Conservation (phyloP, 2,888 invertebrate species). For the Andrena trimmerana region DNA sequence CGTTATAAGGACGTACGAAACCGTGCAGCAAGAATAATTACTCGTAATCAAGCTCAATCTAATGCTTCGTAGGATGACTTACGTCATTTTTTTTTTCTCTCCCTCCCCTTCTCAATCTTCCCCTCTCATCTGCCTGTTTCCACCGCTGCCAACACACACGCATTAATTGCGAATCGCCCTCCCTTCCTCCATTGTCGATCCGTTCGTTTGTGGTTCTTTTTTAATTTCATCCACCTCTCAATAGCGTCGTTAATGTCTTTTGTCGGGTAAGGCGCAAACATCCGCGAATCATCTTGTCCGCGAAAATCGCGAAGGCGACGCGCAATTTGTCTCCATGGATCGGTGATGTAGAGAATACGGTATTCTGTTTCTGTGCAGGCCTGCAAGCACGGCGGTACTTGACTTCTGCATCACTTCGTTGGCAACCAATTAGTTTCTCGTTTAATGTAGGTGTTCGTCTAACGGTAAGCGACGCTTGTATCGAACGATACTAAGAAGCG, state of each 20-base stretch:
- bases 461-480: background rate
- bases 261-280: slow-evolving; percentile 44
- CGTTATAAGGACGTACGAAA: slow-evolving; percentile 75
- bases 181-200: slow-evolving; percentile 63
- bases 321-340: background rate
- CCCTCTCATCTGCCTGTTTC: slow-evolving; percentile 41
- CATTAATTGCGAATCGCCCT: slow-evolving; percentile 78
- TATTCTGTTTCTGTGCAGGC: background rate
- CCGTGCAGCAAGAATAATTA: slow-evolving; percentile 82
- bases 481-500: background rate
- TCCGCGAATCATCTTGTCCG: slow-evolving; percentile 40
- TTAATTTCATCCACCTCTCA: slow-evolving; percentile 65
- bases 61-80: slow-evolving; percentile 78
- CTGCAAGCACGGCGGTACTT: background rate
- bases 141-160: slow-evolving; percentile 50
- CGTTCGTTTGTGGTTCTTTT: slow-evolving; percentile 51
- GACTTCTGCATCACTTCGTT: background rate
- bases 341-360: background rate
- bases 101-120: slow-evolving; percentile 26
- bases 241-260: slow-evolving; percentile 65
- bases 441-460: no score
- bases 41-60: slow-evolving; percentile 84
- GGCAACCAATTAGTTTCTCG: background rate
- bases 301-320: slow-evolving; percentile 21
- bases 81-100: slow-evolving; percentile 64